phyloP scores from a whole-genome alignment of 2,113 vertebrate genomes.

The Lutjanus erythropterus region DNA sequence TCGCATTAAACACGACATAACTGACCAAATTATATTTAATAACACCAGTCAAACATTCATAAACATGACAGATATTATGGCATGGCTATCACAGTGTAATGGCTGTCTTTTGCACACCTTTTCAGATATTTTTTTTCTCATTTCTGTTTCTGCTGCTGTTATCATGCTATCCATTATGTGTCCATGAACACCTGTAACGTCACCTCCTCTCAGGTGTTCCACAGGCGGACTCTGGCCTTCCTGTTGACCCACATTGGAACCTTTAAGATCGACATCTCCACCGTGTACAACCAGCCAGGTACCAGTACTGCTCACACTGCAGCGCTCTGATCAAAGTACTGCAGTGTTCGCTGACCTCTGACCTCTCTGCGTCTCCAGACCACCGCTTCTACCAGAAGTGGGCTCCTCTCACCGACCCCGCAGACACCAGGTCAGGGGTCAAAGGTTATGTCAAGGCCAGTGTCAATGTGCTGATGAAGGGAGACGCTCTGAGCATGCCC shows the following conservation, averaged over 20 bases:
- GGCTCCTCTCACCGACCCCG: slow-evolving; percentile 93
- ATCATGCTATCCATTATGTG: too few relatives aligned
- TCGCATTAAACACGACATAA: too few relatives aligned
- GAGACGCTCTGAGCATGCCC: slow-evolving; percentile 82
- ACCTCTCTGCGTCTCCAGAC: slow-evolving; percentile 80
- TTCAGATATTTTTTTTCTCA: background rate
- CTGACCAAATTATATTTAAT: too few relatives aligned
- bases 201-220: slow-evolving; percentile 87
- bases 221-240: slow-evolving; percentile 91
- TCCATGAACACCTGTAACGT: slow-evolving; percentile 1
- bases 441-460: slow-evolving; percentile 95
- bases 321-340: background rate
- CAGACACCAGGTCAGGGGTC: slow-evolving; percentile 89
- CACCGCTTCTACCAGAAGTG: slow-evolving; percentile 96
- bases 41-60: too few relatives aligned
- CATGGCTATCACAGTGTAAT: too few relatives aligned
- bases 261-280: slow-evolving; percentile 93
- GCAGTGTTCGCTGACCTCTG: slow-evolving; percentile 5
- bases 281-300: slow-evolving; percentile 93
- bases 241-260: slow-evolving; percentile 89
- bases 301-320: slow-evolving; percentile 32
- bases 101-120: too few relatives aligned
- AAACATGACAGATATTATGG: too few relatives aligned
- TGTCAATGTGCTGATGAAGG: slow-evolving; percentile 87
- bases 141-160: background rate